Base-by-base conservation (phyloP, 2,113 vertebrate genomes). In the Pycnonotus jocosus region DNA sequence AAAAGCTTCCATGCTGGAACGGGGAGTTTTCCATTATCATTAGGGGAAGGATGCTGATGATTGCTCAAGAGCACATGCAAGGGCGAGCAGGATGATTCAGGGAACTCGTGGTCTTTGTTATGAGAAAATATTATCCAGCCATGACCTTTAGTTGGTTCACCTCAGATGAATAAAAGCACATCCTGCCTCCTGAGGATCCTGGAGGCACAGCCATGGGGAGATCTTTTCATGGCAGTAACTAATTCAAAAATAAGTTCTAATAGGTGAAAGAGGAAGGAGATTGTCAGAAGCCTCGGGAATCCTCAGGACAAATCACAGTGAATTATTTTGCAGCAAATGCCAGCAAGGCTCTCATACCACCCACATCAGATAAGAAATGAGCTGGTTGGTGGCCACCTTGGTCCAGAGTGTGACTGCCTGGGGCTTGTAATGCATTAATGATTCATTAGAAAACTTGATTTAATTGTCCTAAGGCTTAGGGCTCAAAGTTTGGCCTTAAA, bases 371-470 rank as follows among this genome's bases (percentile, higher is more conserved):
- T 18, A 50, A 45, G 23, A 61, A 70, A 10, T 14, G 13, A 65
- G 20, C 7, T n/a, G 31, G 7, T 13, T 58, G 64, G 13, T 0
- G 2, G 12, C 19, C 14, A 35, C 35, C 4, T 84, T 3, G 4
- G 28, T 35, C 25, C 15, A 33, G 20, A 11, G n/a, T 13, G 3
- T 48, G 65, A 47, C 17, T 28, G 8, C 4, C 23, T 82, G 18
- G 20, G 8, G 56, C 31, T 35, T 24, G 3, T 23, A 24, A 40
- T 44, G 6, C 6, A 6, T 15, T 3, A 4, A 70, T 51, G 47
- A 74, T 9, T 18, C 1, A 0, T 18, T 48, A 66, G 15, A 71
- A 74, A 86, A 38, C 27, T 57, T 80, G 0, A 27, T 80, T 76
- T 71, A 80, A 48, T 44, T 84, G 47, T 74, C 28, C 15, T 76